Conservation (phyloP, 1,140 invertebrate genomes). For the Ectropis grisescens region DNA sequence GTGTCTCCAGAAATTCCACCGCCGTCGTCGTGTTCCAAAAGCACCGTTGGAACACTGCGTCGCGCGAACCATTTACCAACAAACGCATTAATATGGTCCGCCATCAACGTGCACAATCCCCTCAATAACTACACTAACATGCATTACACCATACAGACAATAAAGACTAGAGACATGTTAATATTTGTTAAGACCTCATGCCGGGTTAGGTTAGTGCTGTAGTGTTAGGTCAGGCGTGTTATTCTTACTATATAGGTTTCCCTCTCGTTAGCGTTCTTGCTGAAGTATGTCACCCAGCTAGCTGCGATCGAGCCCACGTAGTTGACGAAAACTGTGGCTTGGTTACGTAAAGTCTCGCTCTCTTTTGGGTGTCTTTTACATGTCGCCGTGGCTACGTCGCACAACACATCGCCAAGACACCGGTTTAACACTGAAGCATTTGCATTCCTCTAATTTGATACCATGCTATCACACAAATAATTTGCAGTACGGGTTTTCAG, state of each 20-base stretch:
- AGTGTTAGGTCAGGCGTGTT: slow-evolving; percentile 13
- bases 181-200: background rate
- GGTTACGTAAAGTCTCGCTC: slow-evolving; percentile 35
- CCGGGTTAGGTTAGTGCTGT: background rate
- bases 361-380: slow-evolving; percentile 43
- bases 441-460: too few relatives aligned
- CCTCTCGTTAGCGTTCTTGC: slow-evolving; percentile 42
- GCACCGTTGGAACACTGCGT: slow-evolving; percentile 51
- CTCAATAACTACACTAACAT: background rate
- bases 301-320: slow-evolving; percentile 55
- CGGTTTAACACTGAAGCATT: too few relatives aligned
- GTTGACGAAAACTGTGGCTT: slow-evolving; percentile 48
- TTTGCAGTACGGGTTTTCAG: too few relatives aligned
- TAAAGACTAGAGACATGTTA: background rate
- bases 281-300: slow-evolving; percentile 55
- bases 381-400: background rate
- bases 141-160: background rate
- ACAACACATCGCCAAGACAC: too few relatives aligned
- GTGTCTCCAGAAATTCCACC: slow-evolving; percentile 13
- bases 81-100: too few relatives aligned
- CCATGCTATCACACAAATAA: too few relatives aligned
- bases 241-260: slow-evolving; percentile 56
- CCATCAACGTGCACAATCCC: background rate
- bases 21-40: slow-evolving; percentile 38
- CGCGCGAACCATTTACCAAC: too few relatives aligned